Base-by-base conservation (phyloP, 2,113 vertebrate species). In the Embiotoca jacksoni region DNA sequence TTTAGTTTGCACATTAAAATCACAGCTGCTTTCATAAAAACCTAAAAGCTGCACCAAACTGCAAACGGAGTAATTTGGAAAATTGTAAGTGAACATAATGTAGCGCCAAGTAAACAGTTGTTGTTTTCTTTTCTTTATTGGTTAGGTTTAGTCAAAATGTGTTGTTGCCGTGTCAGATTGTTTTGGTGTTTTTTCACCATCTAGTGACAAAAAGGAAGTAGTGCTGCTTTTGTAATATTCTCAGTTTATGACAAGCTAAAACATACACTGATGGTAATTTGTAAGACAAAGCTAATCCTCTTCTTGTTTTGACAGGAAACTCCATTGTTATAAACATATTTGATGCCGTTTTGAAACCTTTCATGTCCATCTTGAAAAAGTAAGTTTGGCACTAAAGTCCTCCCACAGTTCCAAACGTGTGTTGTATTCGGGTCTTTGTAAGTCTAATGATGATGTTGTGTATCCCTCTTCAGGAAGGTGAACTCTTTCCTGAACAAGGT, bases 311-410 rank as follows among this genome's bases (percentile, higher is more conserved):
- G 72, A 62, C 83, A 95, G 95, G 93, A 54, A 94, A 94, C 88
- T 95, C 94, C 49, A 80, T 93, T 50, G 59, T 92, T 54, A 61
- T 94, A 14, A 95, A 93, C 78, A 88, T 94, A 54, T 82, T 94
- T 44, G 93, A 93, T 75, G 64, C 92, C 0, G 85, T 93, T 75
- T 73, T 94, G 60, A 94, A 91, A 78, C 90, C 94, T 1, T 73
- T 94, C 7, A 93, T 92, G 91, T 88, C 90, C 23, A 85, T 94
- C 60, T 53, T 95, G 47, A 94, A 94, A 68, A 95, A 92, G 95
- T 95, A 91, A 92, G 93, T 72, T 60, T 54, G 7, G 0, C 7
- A 3, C 53, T 7, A 36, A 0, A 5, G 0, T 4, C 0, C 33
- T 49, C 9, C 16, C 7, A 35, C 6, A 0, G 52, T 39, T 57